Percentiles rank a stretch among this genome's conserved stretches.
Evolutionary conservation across 2,113 vertebrate species (phyloP).

Genomic region (Vombatus ursinus): DNA sequence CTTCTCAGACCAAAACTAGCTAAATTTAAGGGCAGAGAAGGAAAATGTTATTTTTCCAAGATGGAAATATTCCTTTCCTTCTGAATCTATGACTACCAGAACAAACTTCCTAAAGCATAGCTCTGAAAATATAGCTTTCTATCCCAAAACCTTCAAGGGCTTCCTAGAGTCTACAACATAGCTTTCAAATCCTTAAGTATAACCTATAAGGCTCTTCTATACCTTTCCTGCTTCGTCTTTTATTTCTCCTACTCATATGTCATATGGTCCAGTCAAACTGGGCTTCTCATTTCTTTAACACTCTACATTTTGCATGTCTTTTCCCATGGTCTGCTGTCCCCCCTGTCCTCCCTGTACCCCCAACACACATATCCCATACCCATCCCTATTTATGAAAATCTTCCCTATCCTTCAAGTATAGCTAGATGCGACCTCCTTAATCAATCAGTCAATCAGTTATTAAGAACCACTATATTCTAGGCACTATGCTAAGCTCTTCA

Average conservation of each 20-base stretch:
- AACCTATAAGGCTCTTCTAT: background rate
- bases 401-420: background rate
- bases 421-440: background rate
- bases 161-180: background rate
- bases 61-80: conserved; percentile 55
- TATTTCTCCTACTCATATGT: background rate
- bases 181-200: background rate
- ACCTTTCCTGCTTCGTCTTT: background rate
- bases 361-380: background rate
- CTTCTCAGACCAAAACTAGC: conserved; percentile 49
- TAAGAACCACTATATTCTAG: background rate
- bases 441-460: background rate
- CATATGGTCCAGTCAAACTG: background rate
- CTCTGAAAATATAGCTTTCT: background rate
- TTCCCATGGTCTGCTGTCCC: background rate
- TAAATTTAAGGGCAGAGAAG: background rate
- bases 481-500: background rate
- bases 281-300: background rate
- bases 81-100: conserved; percentile 5
- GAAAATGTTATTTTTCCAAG: conserved; percentile 19
- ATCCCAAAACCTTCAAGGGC: background rate
- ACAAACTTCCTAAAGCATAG: background rate
- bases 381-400: background rate
- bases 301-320: background rate
- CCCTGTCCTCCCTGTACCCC: background rate